phyloP scores from a whole-genome alignment of 1,140 invertebrate species.

The Philopotamus ludificatus region DNA sequence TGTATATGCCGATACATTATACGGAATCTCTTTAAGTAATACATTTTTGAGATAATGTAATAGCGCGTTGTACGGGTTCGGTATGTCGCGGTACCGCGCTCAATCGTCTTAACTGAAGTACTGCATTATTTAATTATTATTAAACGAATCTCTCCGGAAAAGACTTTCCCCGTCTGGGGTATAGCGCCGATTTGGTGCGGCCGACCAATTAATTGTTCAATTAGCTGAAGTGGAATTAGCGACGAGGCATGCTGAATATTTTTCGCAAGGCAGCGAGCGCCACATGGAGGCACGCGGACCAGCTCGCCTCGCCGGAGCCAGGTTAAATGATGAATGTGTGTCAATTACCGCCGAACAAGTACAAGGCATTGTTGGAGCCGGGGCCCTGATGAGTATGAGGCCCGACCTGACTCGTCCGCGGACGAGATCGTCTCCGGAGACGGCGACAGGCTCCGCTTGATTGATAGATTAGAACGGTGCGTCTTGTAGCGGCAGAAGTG shows the following conservation, averaged over 20 bases:
- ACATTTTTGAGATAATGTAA: too few relatives aligned
- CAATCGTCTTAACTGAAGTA: too few relatives aligned
- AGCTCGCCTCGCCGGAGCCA: background rate
- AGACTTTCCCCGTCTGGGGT: too few relatives aligned
- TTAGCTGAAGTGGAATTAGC: background rate
- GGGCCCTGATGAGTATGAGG: constrained; percentile 18
- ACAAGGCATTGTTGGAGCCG: constrained; percentile 20
- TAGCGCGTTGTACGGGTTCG: too few relatives aligned
- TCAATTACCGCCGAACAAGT: constrained; percentile 38
- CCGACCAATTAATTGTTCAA: background rate
- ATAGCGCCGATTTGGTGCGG: too few relatives aligned
- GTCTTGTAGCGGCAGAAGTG: constrained; percentile 13
- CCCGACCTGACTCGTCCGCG: background rate
- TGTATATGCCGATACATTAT: too few relatives aligned
- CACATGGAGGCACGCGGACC: background rate
- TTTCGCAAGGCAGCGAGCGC: too few relatives aligned
- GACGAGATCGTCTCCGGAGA: constrained; percentile 11
- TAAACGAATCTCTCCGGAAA: too few relatives aligned
- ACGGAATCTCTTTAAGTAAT: too few relatives aligned
- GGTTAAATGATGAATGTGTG: constrained; percentile 37
- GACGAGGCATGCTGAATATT: background rate
- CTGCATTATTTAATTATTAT: too few relatives aligned
- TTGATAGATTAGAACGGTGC: constrained; percentile 32
- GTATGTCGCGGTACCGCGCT: too few relatives aligned
- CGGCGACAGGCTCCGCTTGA: constrained; percentile 22